Base-by-base conservation (phyloP, 2,888 invertebrate genomes). In the Lithophane ornitopus region DNA sequence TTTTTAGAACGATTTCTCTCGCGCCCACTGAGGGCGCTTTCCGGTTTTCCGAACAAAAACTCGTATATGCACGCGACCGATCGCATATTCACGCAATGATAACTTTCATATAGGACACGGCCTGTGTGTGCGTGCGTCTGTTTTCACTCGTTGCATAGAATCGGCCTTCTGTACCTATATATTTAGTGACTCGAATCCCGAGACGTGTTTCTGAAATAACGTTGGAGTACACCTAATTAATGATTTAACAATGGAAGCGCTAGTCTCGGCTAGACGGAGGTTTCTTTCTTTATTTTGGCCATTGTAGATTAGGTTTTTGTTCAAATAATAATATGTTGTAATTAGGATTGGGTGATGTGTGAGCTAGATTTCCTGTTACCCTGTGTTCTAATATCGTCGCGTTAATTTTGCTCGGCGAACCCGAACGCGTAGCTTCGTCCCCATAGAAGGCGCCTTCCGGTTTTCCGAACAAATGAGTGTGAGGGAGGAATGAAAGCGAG, bases 191-290 rank as follows among this genome's bases (percentile, higher is more conserved):
- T 16, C 14, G n/a, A 52, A 71, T 44, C 12, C 28, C 44, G 28
- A 69, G 56, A 74, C 80, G 66, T 74, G 67, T 81, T 80, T 69
- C 77, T 46, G 65, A 84, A 85, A 85, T 85, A 85, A 75, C 71
- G 67, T 66, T 65, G 70, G 41, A 78, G 41, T 73, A 46, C 41
- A 54, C 41, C 74, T 83, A 81, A 85, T 86, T 81, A 85, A 87
- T 78, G 73, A 86, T 79, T 82, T 73, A 78, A 81, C 72, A 79
- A 69, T 75, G 61, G 70, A 74, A 54, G 70, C 54, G 52, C 41
- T 59, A n/a, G 34, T 12, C 34, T 54, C n/a, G 19, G 54, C n/a
- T 34, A 68, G 34, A 66, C 12, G 11, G 54, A 49, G 44, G 49
- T 54, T 76, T 62, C 8, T 28, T 75, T 72, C 77, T 76, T 72